A percentile compares a stretch with the other conserved stretches of the same genome.
Conservation (phyloP, 23 tunicate species). For the Halocynthia aurantium region DNA sequence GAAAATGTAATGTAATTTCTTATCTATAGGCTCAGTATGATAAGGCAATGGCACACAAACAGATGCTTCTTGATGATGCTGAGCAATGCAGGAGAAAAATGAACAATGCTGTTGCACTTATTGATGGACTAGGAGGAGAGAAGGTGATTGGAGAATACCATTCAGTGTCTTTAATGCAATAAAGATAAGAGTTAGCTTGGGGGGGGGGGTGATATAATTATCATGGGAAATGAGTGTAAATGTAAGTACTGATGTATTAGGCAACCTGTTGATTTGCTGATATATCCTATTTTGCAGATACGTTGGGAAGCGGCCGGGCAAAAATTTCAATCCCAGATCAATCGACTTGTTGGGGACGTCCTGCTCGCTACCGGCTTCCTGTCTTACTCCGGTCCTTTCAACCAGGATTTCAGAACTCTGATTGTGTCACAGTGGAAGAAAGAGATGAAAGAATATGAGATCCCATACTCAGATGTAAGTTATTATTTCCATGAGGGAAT, state of each 20-base stretch:
- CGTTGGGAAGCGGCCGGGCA: conserved; percentile 73
- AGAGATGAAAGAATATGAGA: conserved; percentile 49
- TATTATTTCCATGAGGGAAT: background rate
- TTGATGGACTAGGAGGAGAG: conserved; percentile 83
- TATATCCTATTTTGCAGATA: conserved; percentile 13
- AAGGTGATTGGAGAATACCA: conserved; percentile 16
- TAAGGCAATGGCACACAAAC: conserved; percentile 79
- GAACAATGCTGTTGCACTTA: conserved; percentile 79
- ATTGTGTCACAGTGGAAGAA: conserved; percentile 57
- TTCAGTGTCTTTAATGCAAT: background rate
- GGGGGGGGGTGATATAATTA: background rate
- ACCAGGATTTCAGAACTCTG: conserved; percentile 74
- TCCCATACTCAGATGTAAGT: conserved; percentile 66
- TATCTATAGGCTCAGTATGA: conserved; percentile 64
- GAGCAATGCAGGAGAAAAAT: conserved; percentile 71
- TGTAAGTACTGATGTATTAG: background rate
- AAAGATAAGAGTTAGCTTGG: background rate
- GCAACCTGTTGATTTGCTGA: too few relatives aligned
- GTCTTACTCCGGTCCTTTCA: conserved; percentile 85
- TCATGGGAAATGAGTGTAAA: background rate
- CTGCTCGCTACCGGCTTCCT: conserved; percentile 79
- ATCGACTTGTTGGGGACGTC: conserved; percentile 65
- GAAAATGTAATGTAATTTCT: background rate
- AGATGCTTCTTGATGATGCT: conserved; percentile 68
- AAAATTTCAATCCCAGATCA: conserved; percentile 62